phyloP scores from a whole-genome alignment of 2,797 vertebrate species.

The Sebastes wilsoni region DNA sequence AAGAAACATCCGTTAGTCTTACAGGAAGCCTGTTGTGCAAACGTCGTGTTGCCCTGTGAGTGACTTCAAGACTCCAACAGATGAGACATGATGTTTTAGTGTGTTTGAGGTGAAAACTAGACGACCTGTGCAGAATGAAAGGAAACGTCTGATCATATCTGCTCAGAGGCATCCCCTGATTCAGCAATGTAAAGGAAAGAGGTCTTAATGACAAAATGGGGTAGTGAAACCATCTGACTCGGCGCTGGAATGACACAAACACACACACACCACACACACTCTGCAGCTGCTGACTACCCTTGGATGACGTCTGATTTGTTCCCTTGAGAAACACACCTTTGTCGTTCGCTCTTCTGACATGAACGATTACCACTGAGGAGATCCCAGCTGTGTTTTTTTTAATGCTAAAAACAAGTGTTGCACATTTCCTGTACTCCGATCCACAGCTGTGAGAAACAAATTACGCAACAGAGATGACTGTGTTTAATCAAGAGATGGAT shows the following conservation, averaged over 20 bases:
- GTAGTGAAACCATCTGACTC: constrained; percentile 22
- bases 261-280: background rate
- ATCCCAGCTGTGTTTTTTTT: background rate
- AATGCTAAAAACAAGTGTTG: background rate
- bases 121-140: background rate
- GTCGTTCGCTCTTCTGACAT: background rate
- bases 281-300: background rate
- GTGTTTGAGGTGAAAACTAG: background rate
- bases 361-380: background rate
- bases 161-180: background rate
- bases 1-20: background rate
- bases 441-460: constrained; percentile 35
- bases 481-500: constrained; percentile 67
- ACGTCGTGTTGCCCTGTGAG: background rate
- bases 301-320: background rate
- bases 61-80: background rate
- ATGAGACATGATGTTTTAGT: background rate
- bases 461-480: constrained; percentile 37
- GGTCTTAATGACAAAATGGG: background rate
- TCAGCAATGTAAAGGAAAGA: constrained; percentile 6
- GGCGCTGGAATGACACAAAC: background rate
- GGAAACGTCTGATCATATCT: background rate
- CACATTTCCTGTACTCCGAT: background rate
- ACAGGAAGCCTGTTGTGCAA: constrained; percentile 1
- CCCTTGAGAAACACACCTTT: background rate